Evolutionary conservation across 1,140 invertebrate genomes (phyloP).

Genomic region (Anagrus nilaparvatae): DNA sequence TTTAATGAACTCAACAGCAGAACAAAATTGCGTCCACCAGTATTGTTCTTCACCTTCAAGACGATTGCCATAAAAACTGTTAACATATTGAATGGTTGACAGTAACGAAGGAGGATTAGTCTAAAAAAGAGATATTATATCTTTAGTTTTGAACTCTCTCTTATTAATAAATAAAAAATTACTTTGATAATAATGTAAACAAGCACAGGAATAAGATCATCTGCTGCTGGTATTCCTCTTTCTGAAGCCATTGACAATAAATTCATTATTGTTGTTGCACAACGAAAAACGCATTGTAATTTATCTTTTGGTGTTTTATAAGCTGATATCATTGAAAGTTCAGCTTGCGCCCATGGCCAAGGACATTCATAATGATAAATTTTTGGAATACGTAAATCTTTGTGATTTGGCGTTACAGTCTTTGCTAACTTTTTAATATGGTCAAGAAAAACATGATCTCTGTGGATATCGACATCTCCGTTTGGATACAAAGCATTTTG

Average conservation of each 20-base stretch:
- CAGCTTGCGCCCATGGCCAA: conserved; percentile 93
- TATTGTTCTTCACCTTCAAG: conserved; percentile 89
- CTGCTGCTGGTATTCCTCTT: conserved; percentile 81
- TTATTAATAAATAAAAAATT: conserved; percentile 19
- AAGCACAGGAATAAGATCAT: conserved; percentile 93
- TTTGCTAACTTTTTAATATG: conserved; percentile 78
- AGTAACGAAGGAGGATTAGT: conserved; percentile 89
- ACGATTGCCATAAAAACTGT: conserved; percentile 77
- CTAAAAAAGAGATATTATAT: conserved; percentile 45
- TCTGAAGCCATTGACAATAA: conserved; percentile 72
- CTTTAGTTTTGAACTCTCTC: neutral
- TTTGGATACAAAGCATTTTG: conserved; percentile 91
- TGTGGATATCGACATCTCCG: conserved; percentile 85
- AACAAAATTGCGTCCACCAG: conserved; percentile 97
- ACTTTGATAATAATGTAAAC: conserved; percentile 95
- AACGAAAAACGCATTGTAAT: conserved; percentile 72
- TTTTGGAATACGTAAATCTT: conserved; percentile 72
- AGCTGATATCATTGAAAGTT: conserved; percentile 83
- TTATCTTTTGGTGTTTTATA: conserved; percentile 94
- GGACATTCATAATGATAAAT: conserved; percentile 84
- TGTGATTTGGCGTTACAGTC: conserved; percentile 72
- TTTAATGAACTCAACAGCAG: conserved; percentile 96
- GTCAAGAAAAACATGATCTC: conserved; percentile 81
- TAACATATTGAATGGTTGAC: conserved; percentile 95
- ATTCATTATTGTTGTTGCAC: conserved; percentile 89